Evolutionary conservation across 2,888 invertebrate genomes (phyloP), one percentile per base, ranked within the genome.

Genomic region (Pelosia muscerda): DNA sequence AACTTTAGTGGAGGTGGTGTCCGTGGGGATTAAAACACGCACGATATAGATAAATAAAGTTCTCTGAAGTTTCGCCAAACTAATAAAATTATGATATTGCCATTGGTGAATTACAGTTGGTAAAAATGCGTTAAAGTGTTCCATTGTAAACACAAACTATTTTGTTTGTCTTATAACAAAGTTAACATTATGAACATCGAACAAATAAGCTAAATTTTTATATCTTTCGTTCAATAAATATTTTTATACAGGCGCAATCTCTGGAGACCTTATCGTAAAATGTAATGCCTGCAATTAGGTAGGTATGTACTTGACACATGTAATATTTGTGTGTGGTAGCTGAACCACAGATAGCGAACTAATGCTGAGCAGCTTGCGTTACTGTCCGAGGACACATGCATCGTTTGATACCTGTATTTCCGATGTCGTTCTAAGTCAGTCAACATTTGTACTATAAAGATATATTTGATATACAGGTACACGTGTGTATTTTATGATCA

Each of bases 221-320:
- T n/a, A 0, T 2, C n/a, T 42, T 6, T 19, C 5, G 49, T n/a
- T n/a, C 49, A 8, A 49, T 49, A 49, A 49, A 49, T 49, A n/a
- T n/a, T n/a, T 2, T 49, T n/a, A 2, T 49, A 49, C n/a, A 49
- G 49, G 3, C 15, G 15, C 58, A 59, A 23, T 42, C 31, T 26
- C 11, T 31, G 19, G 13, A 19, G 65, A 23, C 23, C 19, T 19
- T 28, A 19, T 53, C 57, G 53, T 73, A 71, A 68, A 63, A 73
- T 58, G 8, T 54, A 66, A 69, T 60, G 69, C 58, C 15, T 13
- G 49, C 60, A 67, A 72, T 74, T 34, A n/a, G n/a, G n/a, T n/a
- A n/a, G n/a, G n/a, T n/a, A n/a, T n/a, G n/a, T n/a, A 65, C 58
- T 59, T 13, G 54, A 66, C 58, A 54, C 54, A 66, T 69, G 66